phyloP scores from a whole-genome alignment of 2,888 invertebrate genomes.

The Drosophila mimetica region DNA sequence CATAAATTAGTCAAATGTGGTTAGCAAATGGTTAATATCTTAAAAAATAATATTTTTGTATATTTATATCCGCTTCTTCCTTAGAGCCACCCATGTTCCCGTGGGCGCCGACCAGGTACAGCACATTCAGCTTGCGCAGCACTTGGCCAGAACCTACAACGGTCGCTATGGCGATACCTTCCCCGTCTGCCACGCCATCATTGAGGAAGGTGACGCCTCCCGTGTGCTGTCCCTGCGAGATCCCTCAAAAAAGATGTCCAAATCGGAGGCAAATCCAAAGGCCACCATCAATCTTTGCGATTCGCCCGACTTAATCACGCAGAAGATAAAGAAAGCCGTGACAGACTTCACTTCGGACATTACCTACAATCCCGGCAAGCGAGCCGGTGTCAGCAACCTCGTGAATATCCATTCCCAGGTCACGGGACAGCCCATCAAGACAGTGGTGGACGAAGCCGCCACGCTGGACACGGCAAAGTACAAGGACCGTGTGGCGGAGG shows the following conservation, averaged over 20 bases:
- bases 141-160: slow-evolving; percentile 93
- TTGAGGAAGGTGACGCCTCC: slow-evolving; percentile 85
- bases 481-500: slow-evolving; percentile 90
- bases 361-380: slow-evolving; percentile 90
- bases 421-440: slow-evolving; percentile 87
- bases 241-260: slow-evolving; percentile 98
- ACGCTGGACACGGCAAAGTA: slow-evolving; percentile 91
- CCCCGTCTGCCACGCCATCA: slow-evolving; percentile 89
- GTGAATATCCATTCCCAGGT: slow-evolving; percentile 92
- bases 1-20: no score
- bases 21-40: no score
- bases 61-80: background rate
- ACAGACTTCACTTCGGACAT: slow-evolving; percentile 95
- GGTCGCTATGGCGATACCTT: slow-evolving; percentile 91
- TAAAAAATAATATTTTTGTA: background rate
- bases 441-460: slow-evolving; percentile 88
- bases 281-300: slow-evolving; percentile 93
- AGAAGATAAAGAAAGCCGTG: slow-evolving; percentile 93
- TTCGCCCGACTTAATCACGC: slow-evolving; percentile 87
- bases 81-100: slow-evolving; percentile 94
- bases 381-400: slow-evolving; percentile 96
- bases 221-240: slow-evolving; percentile 93
- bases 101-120: slow-evolving; percentile 97
- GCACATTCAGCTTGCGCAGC: slow-evolving; percentile 92
- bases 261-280: slow-evolving; percentile 92